Evolutionary conservation across 2,888 invertebrate genomes (phyloP).

Genomic region (Lepetodrilus schrolli): DNA sequence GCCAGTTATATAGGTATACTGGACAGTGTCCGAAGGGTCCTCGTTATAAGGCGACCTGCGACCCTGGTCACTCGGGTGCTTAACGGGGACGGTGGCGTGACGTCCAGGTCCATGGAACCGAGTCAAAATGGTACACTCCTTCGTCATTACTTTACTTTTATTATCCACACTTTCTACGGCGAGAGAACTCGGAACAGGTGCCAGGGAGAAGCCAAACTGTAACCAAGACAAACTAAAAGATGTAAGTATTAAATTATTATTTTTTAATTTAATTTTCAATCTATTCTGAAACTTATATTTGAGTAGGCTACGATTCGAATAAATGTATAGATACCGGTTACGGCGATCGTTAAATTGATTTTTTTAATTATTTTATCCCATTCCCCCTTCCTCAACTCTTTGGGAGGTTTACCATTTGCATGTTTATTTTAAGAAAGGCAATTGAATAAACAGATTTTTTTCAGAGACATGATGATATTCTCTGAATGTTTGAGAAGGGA

Average conservation of each 20-base stretch:
- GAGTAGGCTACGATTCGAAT: no score
- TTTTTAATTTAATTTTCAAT: background rate
- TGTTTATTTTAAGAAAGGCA: conserved; percentile 9
- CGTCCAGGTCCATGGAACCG: background rate
- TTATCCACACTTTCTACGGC: conserved; percentile 8
- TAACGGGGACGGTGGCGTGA: background rate
- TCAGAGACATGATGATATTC: background rate
- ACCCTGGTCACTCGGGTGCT: background rate
- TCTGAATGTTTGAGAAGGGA: background rate
- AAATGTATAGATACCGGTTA: no score
- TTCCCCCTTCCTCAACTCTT: no score
- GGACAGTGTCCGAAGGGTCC: background rate
- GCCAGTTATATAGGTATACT: background rate
- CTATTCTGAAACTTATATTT: no score
- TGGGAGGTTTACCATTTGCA: background rate
- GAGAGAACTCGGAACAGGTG: background rate
- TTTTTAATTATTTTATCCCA: background rate
- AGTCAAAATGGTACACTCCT: conserved; percentile 1
- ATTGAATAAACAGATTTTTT: conserved; percentile 23
- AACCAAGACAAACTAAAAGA: background rate
- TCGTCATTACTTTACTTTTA: background rate
- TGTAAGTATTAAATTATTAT: background rate
- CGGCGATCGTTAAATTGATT: no score
- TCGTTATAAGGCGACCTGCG: background rate
- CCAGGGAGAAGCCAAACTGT: background rate